Percentiles rank a stretch among this genome's conserved stretches.
These are phyloP conservation scores for Gymnoscopelus microlampas DNA, from an alignment of 2,797 vertebrate genomes.

Conservation along the genomic window DNA sequence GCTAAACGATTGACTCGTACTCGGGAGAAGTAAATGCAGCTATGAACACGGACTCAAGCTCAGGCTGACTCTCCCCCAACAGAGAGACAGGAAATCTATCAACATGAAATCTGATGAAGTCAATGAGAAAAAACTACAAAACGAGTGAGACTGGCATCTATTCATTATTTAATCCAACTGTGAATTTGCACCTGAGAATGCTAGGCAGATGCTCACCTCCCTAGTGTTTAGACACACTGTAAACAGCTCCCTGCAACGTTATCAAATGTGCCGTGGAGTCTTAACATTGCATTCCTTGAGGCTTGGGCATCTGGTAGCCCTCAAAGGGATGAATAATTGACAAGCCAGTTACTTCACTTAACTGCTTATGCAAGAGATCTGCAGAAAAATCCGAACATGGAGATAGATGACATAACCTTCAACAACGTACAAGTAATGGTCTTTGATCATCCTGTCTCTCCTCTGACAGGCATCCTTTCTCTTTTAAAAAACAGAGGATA, in stretches of 20 bases:
- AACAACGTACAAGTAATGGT: too few species aligned
- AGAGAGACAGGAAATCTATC: constrained; percentile 57
- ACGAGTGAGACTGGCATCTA: constrained; percentile 42
- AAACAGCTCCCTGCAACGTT: constrained; percentile 1
- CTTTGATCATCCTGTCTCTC: too few species aligned
- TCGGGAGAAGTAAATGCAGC: constrained; percentile 24
- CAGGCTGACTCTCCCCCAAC: constrained; percentile 41
- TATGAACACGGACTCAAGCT: constrained; percentile 43
- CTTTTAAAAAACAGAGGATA: too few species aligned
- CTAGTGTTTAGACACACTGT: not conserved
- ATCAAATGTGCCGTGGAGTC: constrained; percentile 7
- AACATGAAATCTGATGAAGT: constrained; percentile 35
- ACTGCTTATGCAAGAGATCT: not conserved
- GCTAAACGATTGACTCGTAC: constrained; percentile 39
- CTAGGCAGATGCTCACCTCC: not conserved
- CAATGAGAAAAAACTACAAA: constrained; percentile 46
- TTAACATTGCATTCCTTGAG: constrained; percentile 1
- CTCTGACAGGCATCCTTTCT: too few species aligned
- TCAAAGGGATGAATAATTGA: constrained; percentile 15
- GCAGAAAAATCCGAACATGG: not conserved
- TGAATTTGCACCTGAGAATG: constrained; percentile 7
- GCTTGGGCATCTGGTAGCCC: constrained; percentile 4
- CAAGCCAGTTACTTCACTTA: not conserved
- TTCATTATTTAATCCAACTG: constrained; percentile 49
- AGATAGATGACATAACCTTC: too few species aligned